Conservation (phyloP, 2,113 vertebrate genomes). For the Sphaerodactylus townsendi region DNA sequence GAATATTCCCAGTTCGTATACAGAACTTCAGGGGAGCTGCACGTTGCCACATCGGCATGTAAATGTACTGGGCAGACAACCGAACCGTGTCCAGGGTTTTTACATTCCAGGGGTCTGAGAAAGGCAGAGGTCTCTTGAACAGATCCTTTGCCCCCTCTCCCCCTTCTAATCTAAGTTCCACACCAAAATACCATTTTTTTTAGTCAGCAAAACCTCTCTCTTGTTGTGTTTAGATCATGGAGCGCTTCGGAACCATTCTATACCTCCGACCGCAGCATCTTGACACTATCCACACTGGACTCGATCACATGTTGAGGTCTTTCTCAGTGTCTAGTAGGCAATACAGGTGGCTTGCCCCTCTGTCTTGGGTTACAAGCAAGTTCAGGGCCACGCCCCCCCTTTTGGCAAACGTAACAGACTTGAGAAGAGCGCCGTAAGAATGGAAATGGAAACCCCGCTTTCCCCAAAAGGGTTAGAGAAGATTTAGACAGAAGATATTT, state of each 20-base stretch:
- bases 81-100: neutral
- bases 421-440: neutral
- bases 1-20: neutral
- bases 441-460: neutral
- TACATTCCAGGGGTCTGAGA: neutral
- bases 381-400: slow-evolving; percentile 37
- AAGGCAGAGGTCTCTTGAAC: too few relatives aligned
- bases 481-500: slow-evolving; percentile 4
- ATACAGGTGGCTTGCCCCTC: slow-evolving; percentile 42
- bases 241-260: slow-evolving; percentile 88
- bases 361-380: slow-evolving; percentile 32
- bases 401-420: neutral
- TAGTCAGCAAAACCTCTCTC: slow-evolving; percentile 80
- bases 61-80: neutral
- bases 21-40: neutral
- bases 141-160: neutral
- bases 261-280: slow-evolving; percentile 93
- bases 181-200: slow-evolving; percentile 53
- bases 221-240: slow-evolving; percentile 94
- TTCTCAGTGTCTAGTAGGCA: slow-evolving; percentile 64
- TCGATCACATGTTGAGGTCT: slow-evolving; percentile 82
- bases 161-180: neutral
- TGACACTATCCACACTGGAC: slow-evolving; percentile 95
- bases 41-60: too few relatives aligned
- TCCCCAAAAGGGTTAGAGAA: slow-evolving; percentile 22